Base-by-base conservation (phyloP, 2,888 invertebrate genomes). In the Oscheius sp. region DNA sequence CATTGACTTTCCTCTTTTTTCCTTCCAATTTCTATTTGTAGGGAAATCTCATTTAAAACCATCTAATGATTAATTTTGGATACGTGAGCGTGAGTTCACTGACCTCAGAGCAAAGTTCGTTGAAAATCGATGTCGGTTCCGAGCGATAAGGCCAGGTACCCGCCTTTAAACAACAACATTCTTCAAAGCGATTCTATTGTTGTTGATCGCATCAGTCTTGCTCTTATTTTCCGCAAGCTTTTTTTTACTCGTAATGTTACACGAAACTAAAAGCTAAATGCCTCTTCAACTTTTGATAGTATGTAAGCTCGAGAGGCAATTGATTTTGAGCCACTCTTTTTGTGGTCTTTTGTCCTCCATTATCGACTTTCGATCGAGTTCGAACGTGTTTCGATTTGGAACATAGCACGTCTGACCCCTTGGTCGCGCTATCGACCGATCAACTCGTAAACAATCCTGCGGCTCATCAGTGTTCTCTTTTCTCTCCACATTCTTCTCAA, bases 381-480 rank as follows among this genome's bases (percentile, higher is more conserved):
- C 21, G 21, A 21, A 42, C 42, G 42, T 42, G 60, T 9, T 10
- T 35, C 11, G 53, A 11, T 47, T 63, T 63, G 63, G 63, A 47
- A 50, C n/a, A 63, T 29, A n/a, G 63, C 48, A 47, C 63, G 63
- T 63, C 48, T 63, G 63, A 63, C 63, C 63, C 48, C 63, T 42
- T 63, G 63, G 63, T 63, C 47, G 63, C 47, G 63, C 63, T 48
- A 63, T 63, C 63, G 63, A 63, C 63, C 63, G 63, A 21, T 21
- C 21, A 21, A 48, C 58, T 48, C 63, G 29, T 63, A 63, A 63
- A 63, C 63, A 63, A 63, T 29, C 63, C 47, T 21, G 9, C 63
- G 47, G n/a, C 48, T 35, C 7, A 33, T 11, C 32, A 32, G 2
- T 42, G 7, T 7, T 7, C 33, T 33, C 32, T 33, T 3, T 32